phyloP scores from a whole-genome alignment of 2,797 vertebrate species.

The Hafferia zeledoni region DNA sequence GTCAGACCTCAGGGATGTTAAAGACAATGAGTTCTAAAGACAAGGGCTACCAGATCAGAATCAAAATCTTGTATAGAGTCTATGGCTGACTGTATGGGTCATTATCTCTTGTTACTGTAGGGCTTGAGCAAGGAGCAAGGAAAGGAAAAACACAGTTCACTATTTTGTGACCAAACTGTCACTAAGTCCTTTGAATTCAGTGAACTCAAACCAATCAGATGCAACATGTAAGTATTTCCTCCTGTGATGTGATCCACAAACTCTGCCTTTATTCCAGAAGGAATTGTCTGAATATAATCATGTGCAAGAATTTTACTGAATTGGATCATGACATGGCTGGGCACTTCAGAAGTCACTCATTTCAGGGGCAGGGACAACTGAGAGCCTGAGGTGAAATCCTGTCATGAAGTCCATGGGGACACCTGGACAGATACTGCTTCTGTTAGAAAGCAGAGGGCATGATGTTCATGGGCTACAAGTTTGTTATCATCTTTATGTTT shows the following conservation, averaged over 20 bases:
- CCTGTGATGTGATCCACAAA: not conserved
- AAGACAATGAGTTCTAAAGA: not conserved
- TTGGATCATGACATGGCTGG: not conserved
- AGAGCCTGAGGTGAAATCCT: not conserved
- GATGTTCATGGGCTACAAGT: not conserved
- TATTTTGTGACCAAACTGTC: not conserved
- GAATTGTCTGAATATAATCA: not conserved
- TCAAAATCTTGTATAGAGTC: not conserved
- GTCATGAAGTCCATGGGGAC: not conserved
- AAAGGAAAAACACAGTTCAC: not conserved
- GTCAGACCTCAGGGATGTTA: not conserved
- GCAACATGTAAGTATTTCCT: not conserved
- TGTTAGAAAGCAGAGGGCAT: not conserved
- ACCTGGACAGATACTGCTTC: not conserved
- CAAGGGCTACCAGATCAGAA: not conserved
- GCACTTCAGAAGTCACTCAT: accelerated
- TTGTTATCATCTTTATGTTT: not conserved
- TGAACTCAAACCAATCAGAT: not conserved
- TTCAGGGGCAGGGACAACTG: not conserved
- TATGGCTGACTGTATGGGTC: not conserved
- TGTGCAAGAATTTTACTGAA: not conserved
- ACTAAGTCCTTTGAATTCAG: not conserved
- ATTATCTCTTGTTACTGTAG: not conserved
- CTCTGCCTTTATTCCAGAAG: not conserved
- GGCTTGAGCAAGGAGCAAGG: not conserved